Base-by-base conservation (phyloP, 2,797 vertebrate genomes). In the Esox masquinongy region DNA sequence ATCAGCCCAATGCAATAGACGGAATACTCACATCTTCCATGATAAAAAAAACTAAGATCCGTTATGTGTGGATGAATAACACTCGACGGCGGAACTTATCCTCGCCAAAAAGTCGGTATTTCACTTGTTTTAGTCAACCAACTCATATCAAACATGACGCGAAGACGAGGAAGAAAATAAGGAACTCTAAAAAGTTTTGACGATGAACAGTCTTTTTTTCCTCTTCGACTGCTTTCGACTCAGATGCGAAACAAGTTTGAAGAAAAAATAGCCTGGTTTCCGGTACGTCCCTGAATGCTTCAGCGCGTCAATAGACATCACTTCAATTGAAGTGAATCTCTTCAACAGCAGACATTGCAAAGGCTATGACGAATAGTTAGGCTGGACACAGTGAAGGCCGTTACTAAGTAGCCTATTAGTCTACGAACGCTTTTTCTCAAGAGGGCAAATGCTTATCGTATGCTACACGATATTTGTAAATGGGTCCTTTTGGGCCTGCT, bases 11-110 rank as follows among this genome's bases (percentile, higher is more conserved):
- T 67, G 64, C 64, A 67, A 67, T 67, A 67, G 31, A 31, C 31
- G 31, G 64, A 34, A 72, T 79, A 92, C 91, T 94, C 85, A 94
- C 93, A 91, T 93, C 92, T 88, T 91, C 93, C 93, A 94, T 94
- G 89, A 85, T 94, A 77, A 81, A 82, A 83, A 82, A 81, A 61
- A 79, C 78, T 72, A 61, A 24, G 66, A 74, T 88, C 91, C 91
- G 89, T 89, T 90, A 88, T 83, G 73, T 82, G 82, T 74, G 77
- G 67, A 73, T 56, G n/a, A n/a, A 83, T 87, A 79, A 78, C 79
- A 59, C 80, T 87, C 89, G 85, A 88, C 78, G 83, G 74, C 80
- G 76, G 74, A 39, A 59, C 72, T 86, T 88, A 80, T 88, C 82
- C 81, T 79, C 78, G 29, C 71, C 79, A 79, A 70, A 75, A 85